Conservation (phyloP, 1,140 invertebrate genomes). For the Drosophila virilis region DNA sequence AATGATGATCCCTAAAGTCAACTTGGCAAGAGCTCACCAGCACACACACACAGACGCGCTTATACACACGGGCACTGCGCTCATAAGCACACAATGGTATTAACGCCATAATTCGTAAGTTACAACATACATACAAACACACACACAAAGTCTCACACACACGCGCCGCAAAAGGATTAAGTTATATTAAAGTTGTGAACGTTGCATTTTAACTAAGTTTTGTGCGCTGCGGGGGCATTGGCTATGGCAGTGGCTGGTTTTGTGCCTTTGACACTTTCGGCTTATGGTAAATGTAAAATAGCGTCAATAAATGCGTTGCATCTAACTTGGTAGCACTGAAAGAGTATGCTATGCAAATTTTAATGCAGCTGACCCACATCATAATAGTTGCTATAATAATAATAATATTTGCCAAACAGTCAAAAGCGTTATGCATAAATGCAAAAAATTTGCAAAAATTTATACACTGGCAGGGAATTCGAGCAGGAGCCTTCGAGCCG, state of each 20-base stretch:
- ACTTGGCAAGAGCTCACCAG: constrained; percentile 62
- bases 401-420: constrained; percentile 21
- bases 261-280: constrained; percentile 48
- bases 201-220: constrained; percentile 58
- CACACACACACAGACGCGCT: constrained; percentile 8
- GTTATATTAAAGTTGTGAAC: constrained; percentile 75
- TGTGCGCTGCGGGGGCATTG: constrained; percentile 7
- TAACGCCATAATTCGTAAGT: constrained; percentile 78
- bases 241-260: constrained; percentile 14
- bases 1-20: constrained; percentile 81
- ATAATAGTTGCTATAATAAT: constrained; percentile 57
- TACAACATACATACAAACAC: constrained; percentile 45
- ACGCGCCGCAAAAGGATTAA: constrained; percentile 67
- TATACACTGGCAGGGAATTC: constrained; percentile 19
- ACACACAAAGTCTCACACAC: constrained; percentile 4
- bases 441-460: constrained; percentile 61
- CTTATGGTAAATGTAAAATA: constrained; percentile 33
- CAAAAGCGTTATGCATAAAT: constrained; percentile 40
- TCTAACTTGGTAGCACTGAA: constrained; percentile 10
- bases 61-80: constrained; percentile 2
- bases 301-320: constrained; percentile 30
- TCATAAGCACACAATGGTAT: constrained; percentile 75
- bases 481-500: background rate
- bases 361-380: constrained; percentile 51
- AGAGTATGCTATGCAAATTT: constrained; percentile 66